Base-by-base conservation (phyloP, 2,888 invertebrate genomes). In the Pandemis corylana region DNA sequence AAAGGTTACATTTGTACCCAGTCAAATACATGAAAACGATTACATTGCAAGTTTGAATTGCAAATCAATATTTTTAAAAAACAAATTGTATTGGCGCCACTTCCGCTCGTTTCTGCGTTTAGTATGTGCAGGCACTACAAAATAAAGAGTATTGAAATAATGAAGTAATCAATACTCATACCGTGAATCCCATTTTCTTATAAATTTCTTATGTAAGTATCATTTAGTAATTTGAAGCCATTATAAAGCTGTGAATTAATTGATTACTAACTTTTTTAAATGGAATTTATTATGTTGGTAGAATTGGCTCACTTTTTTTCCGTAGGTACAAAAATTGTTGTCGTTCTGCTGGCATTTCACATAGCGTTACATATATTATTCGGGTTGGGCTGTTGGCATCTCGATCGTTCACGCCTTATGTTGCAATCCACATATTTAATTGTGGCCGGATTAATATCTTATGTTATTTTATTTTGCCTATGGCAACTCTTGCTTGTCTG, bases 21-120 rank as follows among this genome's bases (percentile, higher is more conserved):
- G 15, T 49, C 56, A 15, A 62, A 71, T 28, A 28, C 9, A n/a
- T 65, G 4, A 44, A 67, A 56, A 70, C 41, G n/a, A 56, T 20
- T 63, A 53, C 15, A 61, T 44, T 49, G 49, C 62, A 70, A 74
- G 62, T 76, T 75, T 56, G 49, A 75, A 78, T 75, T 66, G 77
- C 51, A 68, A 77, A 78, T 79, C 78, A 76, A 75, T 77, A 77
- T 76, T 76, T 72, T 70, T 44, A 76, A 79, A 72, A 75, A 72
- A 72, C 72, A 76, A 67, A 74, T 75, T 64, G 72, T 68, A 74
- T 77, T 78, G 75, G 72, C 78, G 78, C 76, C 74, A 77, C 76
- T 74, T 79, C 77, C 78, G 78, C 69, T 77, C 70, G 46, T 56
- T 10, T 41, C 4, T 53, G 72, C 78, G 79, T 79, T 79, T 79